Percentiles rank a stretch among this genome's conserved stretches.
These are phyloP conservation scores for Lepidocyrtoides sp. DNA, from an alignment of 2,888 invertebrate species.

Conservation along the genomic window DNA sequence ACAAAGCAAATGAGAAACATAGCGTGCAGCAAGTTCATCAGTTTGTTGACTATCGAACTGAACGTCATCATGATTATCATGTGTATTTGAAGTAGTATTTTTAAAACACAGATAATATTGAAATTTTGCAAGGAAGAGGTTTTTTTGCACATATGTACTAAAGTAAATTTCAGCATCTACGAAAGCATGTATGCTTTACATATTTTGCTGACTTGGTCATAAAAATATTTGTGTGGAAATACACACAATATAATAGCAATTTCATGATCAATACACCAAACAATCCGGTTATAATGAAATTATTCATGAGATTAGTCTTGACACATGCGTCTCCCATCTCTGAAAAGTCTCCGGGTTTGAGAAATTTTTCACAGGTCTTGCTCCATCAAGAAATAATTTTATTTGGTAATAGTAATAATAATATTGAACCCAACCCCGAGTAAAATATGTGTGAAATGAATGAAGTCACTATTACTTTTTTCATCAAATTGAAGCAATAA, in stretches of 20 bases:
- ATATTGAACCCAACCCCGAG: not conserved
- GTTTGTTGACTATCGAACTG: constrained; percentile 30
- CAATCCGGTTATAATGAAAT: constrained; percentile 23
- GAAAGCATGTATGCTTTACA: too few species aligned
- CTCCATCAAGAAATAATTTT: not conserved
- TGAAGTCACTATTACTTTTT: too few species aligned
- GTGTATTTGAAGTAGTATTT: not conserved
- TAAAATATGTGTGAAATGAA: too few species aligned
- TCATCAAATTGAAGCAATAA: too few species aligned
- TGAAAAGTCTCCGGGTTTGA: constrained; percentile 23
- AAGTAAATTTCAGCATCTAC: not conserved
- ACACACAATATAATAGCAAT: not conserved
- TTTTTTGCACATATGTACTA: not conserved
- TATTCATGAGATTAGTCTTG: not conserved
- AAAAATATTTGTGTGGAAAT: constrained; percentile 29
- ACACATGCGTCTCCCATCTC: not conserved
- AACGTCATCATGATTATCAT: not conserved
- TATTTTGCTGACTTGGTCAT: not conserved
- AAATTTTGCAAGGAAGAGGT: not conserved
- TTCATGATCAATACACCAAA: not conserved
- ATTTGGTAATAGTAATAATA: not conserved
- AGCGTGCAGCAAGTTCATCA: constrained; percentile 59
- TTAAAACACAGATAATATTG: not conserved
- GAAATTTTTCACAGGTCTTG: constrained; percentile 5
- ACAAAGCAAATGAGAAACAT: not conserved